phyloP scores from a whole-genome alignment of 2,888 invertebrate genomes.

The Holacanthella duospinosa region DNA sequence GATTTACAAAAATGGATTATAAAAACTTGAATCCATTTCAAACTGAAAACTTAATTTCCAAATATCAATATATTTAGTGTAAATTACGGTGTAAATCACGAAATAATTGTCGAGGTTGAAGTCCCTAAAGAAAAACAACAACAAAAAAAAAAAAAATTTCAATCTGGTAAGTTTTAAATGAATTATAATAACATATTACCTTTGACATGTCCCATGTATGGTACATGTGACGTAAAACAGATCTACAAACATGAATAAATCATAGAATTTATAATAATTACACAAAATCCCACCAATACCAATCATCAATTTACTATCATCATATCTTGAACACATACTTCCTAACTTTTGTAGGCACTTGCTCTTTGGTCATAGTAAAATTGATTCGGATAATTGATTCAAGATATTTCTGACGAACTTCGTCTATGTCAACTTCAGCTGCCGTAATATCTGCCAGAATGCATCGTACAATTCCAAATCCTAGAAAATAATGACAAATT shows the following conservation, averaged over 20 bases:
- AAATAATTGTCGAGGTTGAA: slow-evolving; percentile 24
- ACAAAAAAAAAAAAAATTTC: not conserved
- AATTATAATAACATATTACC: not conserved
- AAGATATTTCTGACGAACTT: slow-evolving; percentile 19
- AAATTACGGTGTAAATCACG: slow-evolving; percentile 19
- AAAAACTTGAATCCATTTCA: too few relatives aligned
- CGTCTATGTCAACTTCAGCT: slow-evolving; percentile 29
- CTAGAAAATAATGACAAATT: slow-evolving; percentile 12
- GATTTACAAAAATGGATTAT: not conserved
- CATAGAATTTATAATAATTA: not conserved
- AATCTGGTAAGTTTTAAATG: not conserved
- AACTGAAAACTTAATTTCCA: too few relatives aligned
- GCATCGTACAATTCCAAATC: slow-evolving; percentile 27
- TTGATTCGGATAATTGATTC: slow-evolving; percentile 17
- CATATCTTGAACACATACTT: slow-evolving; percentile 17
- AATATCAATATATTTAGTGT: too few relatives aligned
- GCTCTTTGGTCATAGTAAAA: slow-evolving; percentile 20
- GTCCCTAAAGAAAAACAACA: slow-evolving; percentile 10
- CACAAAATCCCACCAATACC: too few relatives aligned
- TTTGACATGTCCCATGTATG: slow-evolving; percentile 25
- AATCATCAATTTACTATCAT: too few relatives aligned
- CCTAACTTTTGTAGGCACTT: slow-evolving; percentile 17
- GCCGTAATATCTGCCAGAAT: slow-evolving; percentile 33
- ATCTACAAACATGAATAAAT: slow-evolving; percentile 7
- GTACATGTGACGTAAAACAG: slow-evolving; percentile 16